Evolutionary conservation across 2,888 invertebrate genomes (phyloP), one percentile per base, ranked within the genome.

Genomic region (Oscheius sp.): DNA sequence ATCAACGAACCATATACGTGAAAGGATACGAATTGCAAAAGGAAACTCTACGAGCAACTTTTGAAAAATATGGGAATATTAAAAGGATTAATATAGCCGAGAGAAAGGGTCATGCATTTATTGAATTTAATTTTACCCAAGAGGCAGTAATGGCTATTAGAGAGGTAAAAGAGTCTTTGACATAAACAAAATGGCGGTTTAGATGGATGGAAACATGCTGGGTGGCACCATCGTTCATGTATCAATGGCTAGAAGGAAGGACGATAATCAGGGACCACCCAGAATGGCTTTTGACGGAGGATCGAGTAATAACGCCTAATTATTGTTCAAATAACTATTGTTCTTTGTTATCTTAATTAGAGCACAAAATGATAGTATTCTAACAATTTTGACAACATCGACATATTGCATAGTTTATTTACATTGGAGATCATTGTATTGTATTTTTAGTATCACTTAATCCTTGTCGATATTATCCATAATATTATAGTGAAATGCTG

Each of bases 181-280:
- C n/a, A n/a, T 1, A 20, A 20, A 28, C n/a, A n/a, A 20, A 32
- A 24, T 26, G 3, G 20, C 9, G 5, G 38, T 64, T 61, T 30
- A 76, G 76, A 67, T 76, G 74, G 65, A 76, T 41, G 67, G 59
- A 3, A 70, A 68, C 30, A 66, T 66, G 56, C 57, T 76, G 14
- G 62, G 67, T 26, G 72, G 71, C 2, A 45, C 66, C n/a, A 71
- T 67, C 1, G 30, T 76, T 2, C 57, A 59, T 5, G 76, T 76
- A 12, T 70, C 72, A 1, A 69, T 69, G 59, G 76, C 76, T 12
- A 22, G 69, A 57, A 36, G 70, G 22, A 67, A 63, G 28, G 59
- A 44, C 14, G 32, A 54, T 5, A 33, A 28, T 5, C 32, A 17
- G 36, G 32, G 54, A n/a, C 22, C 47, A 12, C 47, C 12, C 12